phyloP scores from a whole-genome alignment of 2,888 invertebrate genomes.

The Podotricha telesiphe region DNA sequence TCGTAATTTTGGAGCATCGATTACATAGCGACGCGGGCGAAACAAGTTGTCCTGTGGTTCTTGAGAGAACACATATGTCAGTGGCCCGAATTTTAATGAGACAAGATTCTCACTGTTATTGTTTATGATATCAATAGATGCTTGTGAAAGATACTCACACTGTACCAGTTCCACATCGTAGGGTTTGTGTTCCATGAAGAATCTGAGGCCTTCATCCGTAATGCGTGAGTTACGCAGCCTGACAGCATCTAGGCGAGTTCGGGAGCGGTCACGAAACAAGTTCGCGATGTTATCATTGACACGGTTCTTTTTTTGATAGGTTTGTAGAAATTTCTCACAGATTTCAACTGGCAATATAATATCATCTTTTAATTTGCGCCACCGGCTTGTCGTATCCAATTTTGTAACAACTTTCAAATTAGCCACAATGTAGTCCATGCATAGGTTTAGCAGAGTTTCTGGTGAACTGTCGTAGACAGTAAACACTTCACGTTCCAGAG shows the following conservation, averaged over 20 bases:
- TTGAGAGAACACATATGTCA: constrained; percentile 85
- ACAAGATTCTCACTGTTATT: constrained; percentile 87
- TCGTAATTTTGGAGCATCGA: constrained; percentile 84
- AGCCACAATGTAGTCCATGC: constrained; percentile 85
- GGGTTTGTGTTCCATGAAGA: constrained; percentile 89
- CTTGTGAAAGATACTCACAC: constrained; percentile 86
- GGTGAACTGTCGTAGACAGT: constrained; percentile 73
- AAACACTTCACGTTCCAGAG: constrained; percentile 56
- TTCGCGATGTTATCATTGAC: constrained; percentile 88
- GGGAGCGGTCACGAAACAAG: constrained; percentile 88
- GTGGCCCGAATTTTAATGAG: constrained; percentile 88
- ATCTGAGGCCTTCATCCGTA: constrained; percentile 87
- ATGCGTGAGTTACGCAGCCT: constrained; percentile 88
- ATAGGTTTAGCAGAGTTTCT: constrained; percentile 85
- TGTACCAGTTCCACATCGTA: constrained; percentile 89
- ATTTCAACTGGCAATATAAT: constrained; percentile 88
- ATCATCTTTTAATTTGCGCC: constrained; percentile 82
- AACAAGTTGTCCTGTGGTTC: constrained; percentile 58
- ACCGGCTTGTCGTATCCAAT: constrained; percentile 70
- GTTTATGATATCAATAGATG: constrained; percentile 87
- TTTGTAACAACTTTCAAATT: constrained; percentile 86
- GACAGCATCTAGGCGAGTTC: constrained; percentile 88
- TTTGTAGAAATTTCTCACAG: constrained; percentile 86
- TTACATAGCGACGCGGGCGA: constrained; percentile 76
- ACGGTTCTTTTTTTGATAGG: constrained; percentile 80